Conservation (phyloP, 2,797 vertebrate species). For the Phrynocephalus forsythii region DNA sequence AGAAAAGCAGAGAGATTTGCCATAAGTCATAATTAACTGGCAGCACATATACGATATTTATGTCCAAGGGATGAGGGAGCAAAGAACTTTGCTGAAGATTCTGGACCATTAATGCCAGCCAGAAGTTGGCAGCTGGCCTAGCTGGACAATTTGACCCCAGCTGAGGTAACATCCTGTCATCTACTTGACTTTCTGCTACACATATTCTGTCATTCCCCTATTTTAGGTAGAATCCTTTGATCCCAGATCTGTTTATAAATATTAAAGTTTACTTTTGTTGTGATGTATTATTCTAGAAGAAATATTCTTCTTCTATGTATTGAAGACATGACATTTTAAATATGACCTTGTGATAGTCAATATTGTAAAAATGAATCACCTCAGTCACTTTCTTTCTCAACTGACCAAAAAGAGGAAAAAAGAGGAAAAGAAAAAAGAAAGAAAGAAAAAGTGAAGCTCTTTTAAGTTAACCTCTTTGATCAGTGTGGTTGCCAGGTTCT, state of each 20-base stretch:
- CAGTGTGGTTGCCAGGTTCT: neutral
- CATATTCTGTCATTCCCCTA: neutral
- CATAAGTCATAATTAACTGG: too few species aligned
- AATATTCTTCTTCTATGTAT: neutral
- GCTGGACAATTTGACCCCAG: too few species aligned
- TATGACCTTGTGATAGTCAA: neutral
- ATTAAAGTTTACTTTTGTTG: neutral
- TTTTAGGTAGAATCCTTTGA: neutral
- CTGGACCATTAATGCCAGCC: too few species aligned
- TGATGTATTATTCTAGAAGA: neutral
- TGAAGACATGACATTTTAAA: neutral
- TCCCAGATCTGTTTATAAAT: neutral
- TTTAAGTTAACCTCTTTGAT: slow-evolving; percentile 27
- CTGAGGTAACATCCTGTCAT: neutral
- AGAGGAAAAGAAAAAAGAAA: neutral
- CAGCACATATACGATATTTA: too few species aligned
- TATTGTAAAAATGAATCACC: neutral
- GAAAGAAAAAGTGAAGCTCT: neutral
- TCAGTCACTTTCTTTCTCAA: neutral
- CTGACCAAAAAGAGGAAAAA: too few species aligned
- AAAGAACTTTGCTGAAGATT: too few species aligned
- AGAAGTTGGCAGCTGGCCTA: too few species aligned
- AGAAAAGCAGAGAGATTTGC: too few species aligned
- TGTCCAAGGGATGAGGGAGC: too few species aligned
- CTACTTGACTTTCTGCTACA: neutral